Evolutionary conservation across 2,113 vertebrate species (phyloP), one percentile per base, ranked within the genome.

Genomic region (Podarcis muralis): DNA sequence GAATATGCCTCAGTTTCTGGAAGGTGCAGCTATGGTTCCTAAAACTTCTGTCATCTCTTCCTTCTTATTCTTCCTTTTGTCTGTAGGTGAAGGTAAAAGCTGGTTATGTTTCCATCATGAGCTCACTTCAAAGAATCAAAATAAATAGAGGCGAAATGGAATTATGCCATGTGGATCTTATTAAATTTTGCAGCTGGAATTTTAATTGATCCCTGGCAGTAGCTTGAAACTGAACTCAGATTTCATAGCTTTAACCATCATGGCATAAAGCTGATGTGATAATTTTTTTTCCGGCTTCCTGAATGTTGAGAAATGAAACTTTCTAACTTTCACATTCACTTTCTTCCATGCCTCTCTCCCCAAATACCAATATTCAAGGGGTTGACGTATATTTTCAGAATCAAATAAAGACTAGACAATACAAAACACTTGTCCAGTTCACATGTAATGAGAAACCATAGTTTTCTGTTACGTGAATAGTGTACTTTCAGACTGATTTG

Each of bases 41-140:
- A 88, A 82, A 85, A 82, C 68, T 85, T 88, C 74, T 62, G 69
- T 83, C 4, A 25, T 87, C 90, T 87, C 25, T 88, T 32, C 7
- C 90, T 86, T 91, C 13, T 88, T 83, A 27, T 68, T 83, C 27
- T 43, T 72, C 22, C 48, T 87, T 83, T 40, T 83, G 92, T 88
- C 91, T 87, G 18, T 48, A 83, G 90, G 9, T 4, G 37, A 30
- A 90, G 78, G 0, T 89, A 78, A 86, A 84, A 88, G 83, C 71
- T 74, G 32, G n/a, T 5, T 74, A 43, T 92, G 83, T 94, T 81
- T 66, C 40, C 5, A 82, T 90, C 89, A 81, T 85, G 81, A 89
- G 90, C 85, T 91, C 81, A 91, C 88, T 87, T 92, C 82, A 87
- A 35, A 35, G 37, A 75, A 48, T 53, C 65, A 48, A 90, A 89